phyloP scores from a whole-genome alignment of 2,888 invertebrate species.

The Lasioglossum morio region DNA sequence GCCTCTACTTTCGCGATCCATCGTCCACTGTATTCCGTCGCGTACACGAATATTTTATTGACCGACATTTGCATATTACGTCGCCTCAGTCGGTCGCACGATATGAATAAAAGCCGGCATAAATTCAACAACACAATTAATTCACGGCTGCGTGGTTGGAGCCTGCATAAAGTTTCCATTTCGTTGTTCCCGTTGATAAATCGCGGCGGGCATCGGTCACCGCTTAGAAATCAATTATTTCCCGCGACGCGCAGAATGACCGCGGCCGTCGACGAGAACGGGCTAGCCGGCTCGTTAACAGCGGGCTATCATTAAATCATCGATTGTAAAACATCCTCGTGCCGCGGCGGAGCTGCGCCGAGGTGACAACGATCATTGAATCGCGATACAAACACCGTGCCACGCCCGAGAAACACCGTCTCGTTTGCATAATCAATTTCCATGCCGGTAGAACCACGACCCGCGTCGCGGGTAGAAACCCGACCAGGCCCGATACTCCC shows the following conservation, averaged over 20 bases:
- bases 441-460: not conserved
- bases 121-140: conserved; percentile 1
- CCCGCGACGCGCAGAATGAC: not conserved
- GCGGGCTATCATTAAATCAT: not conserved
- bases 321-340: not conserved
- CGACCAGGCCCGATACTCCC: not conserved
- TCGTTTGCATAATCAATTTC: conserved; percentile 1
- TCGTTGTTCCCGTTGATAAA: conserved; percentile 1
- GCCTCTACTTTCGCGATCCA: too few species aligned
- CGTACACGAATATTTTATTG: not conserved
- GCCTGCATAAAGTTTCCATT: not conserved
- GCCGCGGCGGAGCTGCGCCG: not conserved
- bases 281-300: not conserved
- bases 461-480: not conserved
- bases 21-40: not conserved
- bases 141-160: not conserved
- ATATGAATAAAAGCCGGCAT: not conserved
- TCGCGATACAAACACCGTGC: not conserved
- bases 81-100: not conserved
- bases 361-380: not conserved
- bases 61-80: not conserved
- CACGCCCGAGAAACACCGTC: not conserved
- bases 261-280: not conserved
- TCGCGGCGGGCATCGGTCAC: not conserved
- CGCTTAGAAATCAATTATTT: not conserved